Conservation (phyloP, 92 coral and sea anemone species). For the Bergia sp. region DNA sequence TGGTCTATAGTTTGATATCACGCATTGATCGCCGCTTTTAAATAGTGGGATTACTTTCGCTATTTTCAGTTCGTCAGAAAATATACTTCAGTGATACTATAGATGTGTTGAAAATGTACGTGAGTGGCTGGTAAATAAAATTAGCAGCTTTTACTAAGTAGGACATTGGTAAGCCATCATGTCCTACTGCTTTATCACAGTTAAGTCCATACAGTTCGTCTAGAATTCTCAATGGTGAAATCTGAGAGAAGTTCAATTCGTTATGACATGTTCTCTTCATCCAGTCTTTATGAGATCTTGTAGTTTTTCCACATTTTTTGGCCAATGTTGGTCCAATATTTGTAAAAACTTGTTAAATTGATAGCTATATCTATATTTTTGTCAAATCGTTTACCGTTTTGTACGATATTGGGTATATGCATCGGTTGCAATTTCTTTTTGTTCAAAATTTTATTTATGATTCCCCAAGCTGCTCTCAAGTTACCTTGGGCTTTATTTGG, state of each 20-base stretch:
- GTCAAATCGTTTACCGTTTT: too few species aligned
- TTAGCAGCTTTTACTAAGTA: constrained; percentile 13
- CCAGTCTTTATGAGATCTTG: not conserved
- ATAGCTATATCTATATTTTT: too few species aligned
- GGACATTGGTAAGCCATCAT: not conserved
- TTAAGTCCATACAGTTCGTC: not conserved
- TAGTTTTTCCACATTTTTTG: too few species aligned
- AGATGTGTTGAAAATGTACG: constrained; percentile 41
- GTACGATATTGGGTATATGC: too few species aligned
- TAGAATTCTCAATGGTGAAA: not conserved
- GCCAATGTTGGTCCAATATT: too few species aligned
- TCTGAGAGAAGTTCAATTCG: not conserved
- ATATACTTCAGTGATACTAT: constrained; percentile 26
- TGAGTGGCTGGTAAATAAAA: constrained; percentile 27
- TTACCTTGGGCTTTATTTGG: too few species aligned
- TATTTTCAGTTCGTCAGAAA: constrained; percentile 45
- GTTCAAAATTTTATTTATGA: too few species aligned
- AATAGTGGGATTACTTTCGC: constrained; percentile 37
- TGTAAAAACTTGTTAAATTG: too few species aligned
- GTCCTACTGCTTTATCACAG: not conserved
- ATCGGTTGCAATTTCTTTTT: too few species aligned
- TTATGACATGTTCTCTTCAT: not conserved
- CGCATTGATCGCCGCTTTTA: constrained; percentile 25
- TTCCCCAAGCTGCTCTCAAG: too few species aligned
- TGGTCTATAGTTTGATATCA: constrained; percentile 38